These are phyloP conservation scores for Idaea biselata DNA, from an alignment of 2,888 invertebrate species.

Conservation along the genomic window DNA sequence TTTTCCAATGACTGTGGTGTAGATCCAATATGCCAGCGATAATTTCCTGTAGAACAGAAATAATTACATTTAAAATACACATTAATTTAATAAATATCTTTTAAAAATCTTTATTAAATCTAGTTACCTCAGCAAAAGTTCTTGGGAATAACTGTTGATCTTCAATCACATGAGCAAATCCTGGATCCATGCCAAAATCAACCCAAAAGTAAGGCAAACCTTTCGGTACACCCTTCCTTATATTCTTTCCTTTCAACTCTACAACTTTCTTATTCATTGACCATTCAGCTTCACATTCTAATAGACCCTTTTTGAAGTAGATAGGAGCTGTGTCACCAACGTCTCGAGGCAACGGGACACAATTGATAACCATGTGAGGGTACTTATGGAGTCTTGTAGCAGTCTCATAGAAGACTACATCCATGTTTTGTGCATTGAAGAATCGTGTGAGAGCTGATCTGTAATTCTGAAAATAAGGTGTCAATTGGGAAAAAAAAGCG, in stretches of 20 bases:
- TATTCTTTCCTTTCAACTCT: conserved; percentile 82
- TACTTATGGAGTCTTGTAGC: conserved; percentile 86
- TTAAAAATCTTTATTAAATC: conserved; percentile 5
- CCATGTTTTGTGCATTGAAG: conserved; percentile 86
- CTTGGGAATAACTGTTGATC: conserved; percentile 92
- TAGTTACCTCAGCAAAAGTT: conserved; percentile 92
- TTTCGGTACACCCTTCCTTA: conserved; percentile 92
- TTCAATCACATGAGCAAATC: conserved; percentile 98
- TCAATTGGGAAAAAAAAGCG: too few relatives aligned
- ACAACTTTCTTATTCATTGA: conserved; percentile 93
- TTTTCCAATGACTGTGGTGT: conserved; percentile 92
- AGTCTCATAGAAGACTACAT: conserved; percentile 95
- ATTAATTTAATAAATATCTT: background rate
- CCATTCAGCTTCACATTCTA: conserved; percentile 98
- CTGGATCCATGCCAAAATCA: conserved; percentile 93
- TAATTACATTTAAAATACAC: conserved; percentile 9
- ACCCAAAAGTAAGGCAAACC: conserved; percentile 97
- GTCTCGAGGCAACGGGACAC: conserved; percentile 92
- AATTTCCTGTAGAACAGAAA: conserved; percentile 84
- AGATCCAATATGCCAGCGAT: conserved; percentile 97
- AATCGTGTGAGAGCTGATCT: conserved; percentile 89
- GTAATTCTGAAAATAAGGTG: conserved; percentile 80
- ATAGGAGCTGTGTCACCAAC: conserved; percentile 94
- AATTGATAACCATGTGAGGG: conserved; percentile 94
- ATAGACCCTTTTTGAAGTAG: conserved; percentile 98